Base-by-base conservation (phyloP, 1,140 invertebrate genomes). In the Drosophila guanche region DNA sequence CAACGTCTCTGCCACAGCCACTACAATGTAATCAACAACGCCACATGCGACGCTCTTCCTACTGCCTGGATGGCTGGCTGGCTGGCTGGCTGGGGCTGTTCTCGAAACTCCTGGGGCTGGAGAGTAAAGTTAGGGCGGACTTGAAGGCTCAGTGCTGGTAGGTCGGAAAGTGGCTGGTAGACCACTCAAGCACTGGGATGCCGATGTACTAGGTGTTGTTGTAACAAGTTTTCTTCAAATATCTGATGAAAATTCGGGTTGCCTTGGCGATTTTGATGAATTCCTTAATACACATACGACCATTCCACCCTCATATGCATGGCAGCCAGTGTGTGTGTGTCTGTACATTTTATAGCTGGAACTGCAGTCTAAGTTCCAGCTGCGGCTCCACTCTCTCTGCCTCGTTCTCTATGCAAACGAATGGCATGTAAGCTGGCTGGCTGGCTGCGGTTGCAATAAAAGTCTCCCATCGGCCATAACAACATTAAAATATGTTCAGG, bases 251-350 rank as follows among this genome's bases (percentile, higher is more conserved):
- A 76, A 55, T 85, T 66, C 68, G 56, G 69, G 80, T 85, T 85
- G 80, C 68, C 80, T 73, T 79, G 76, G 80, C 75, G 80, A 85
- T 85, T 85, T 80, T 85, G 80, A 85, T 85, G 80, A 79, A 80
- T 80, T 73, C 76, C 62, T 74, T 79, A 81, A 81, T 81, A 80
- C 66, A 65, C 60, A 59, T 33, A 55, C 25, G 16, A 12, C 43
- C 27, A 29, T 37, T 23, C 40, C 42, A 33, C 14, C 43, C 37
- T 54, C 23, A 54, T 70, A 56, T 14, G 48, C 40, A 54, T 54
- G 43, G 20, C 23, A 59, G 42, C 33, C 33, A 12, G 12, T 47
- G 23, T 55, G 57, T 45, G 33, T 46, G 22, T 16, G 20, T 22
- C 10, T 54, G 40, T 55, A 57, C 42, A 47, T 60, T 66, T 68